A percentile compares a stretch with the other conserved stretches of the same genome.
Evolutionary conservation across 1,140 invertebrate species (phyloP).

Genomic region (Anoplolepis gracilipes): DNA sequence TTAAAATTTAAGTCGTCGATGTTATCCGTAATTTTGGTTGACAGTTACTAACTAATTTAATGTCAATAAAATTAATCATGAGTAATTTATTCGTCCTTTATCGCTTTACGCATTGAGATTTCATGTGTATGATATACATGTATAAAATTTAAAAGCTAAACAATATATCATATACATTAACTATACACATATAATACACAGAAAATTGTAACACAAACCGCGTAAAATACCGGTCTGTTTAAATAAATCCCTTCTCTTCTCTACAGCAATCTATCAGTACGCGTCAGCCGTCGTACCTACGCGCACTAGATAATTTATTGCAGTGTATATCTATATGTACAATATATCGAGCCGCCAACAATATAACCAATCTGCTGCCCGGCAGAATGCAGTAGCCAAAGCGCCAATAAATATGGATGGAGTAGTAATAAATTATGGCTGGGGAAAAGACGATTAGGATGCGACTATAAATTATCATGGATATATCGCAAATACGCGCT

Average conservation of each 20-base stretch:
- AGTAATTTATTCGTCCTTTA: neutral
- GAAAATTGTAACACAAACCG: constrained; percentile 22
- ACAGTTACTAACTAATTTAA: neutral
- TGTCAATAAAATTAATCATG: constrained; percentile 5
- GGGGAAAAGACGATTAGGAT: constrained; percentile 58
- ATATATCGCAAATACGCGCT: constrained; percentile 32
- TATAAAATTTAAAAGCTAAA: no score
- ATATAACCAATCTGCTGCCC: constrained; percentile 56
- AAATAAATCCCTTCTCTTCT: constrained; percentile 58
- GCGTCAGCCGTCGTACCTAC: constrained; percentile 48
- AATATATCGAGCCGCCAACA: constrained; percentile 26
- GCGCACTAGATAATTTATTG: constrained; percentile 51
- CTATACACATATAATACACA: neutral
- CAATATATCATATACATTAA: no score
- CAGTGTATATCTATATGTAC: neutral
- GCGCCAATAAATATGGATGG: constrained; percentile 63
- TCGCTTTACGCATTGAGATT: neutral
- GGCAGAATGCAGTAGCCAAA: constrained; percentile 57
- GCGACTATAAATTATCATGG: constrained; percentile 41
- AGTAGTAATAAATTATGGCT: constrained; percentile 61
- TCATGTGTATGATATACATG: neutral
- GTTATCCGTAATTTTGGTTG: neutral
- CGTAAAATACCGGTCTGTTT: constrained; percentile 38
- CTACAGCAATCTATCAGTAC: constrained; percentile 53
- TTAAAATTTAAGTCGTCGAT: constrained; percentile 25